Conservation (phyloP, 2,797 vertebrate genomes). For the Ateles fusciceps region DNA sequence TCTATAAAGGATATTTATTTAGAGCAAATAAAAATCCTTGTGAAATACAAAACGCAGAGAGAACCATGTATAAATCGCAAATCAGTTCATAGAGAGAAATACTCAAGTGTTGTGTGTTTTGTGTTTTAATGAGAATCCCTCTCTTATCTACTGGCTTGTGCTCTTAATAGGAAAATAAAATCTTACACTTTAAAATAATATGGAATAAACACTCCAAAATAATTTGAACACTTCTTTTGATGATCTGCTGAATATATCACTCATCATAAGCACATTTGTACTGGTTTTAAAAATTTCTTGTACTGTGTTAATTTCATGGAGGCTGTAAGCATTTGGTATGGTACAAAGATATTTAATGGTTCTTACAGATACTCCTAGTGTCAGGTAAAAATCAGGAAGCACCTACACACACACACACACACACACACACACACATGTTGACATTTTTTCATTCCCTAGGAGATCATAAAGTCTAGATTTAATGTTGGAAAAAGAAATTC, state of each 20-base stretch:
- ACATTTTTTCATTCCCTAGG: background rate
- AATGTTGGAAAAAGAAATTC: background rate
- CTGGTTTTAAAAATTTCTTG: background rate
- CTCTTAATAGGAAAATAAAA: background rate
- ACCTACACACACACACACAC: background rate
- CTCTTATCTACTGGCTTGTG: background rate
- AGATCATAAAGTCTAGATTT: background rate
- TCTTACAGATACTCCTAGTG: fast-evolving
- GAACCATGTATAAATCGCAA: background rate
- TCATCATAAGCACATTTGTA: fast-evolving
- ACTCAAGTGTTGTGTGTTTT: background rate
- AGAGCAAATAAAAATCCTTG: background rate
- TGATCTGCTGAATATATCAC: too few relatives aligned
- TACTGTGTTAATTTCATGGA: background rate
- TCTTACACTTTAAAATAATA: background rate
- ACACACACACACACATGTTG: background rate
- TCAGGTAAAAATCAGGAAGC: background rate
- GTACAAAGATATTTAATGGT: background rate
- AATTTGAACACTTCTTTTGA: background rate
- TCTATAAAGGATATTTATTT: too few relatives aligned
- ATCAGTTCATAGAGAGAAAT: background rate
- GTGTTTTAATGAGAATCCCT: background rate
- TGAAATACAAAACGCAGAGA: background rate
- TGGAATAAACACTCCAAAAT: background rate
- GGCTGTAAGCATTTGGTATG: background rate